Evolutionary conservation across 2,888 invertebrate genomes (phyloP).

Genomic region (Exocentrus adspersus): DNA sequence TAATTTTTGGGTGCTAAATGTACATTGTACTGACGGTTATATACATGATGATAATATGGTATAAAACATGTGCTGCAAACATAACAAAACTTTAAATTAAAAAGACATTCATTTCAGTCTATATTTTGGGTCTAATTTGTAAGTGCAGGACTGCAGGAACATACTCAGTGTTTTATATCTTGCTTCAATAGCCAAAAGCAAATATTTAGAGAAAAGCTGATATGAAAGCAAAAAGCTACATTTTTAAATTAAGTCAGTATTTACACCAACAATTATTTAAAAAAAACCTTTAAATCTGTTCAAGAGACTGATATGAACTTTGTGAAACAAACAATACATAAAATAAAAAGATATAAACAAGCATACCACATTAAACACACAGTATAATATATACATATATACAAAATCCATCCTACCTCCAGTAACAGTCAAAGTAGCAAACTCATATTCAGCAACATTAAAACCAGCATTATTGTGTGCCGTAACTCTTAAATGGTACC

Average conservation of each 20-base stretch:
- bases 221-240: too few relatives aligned
- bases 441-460: constrained; percentile 94
- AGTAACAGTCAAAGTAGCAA: constrained; percentile 91
- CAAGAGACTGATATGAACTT: constrained; percentile 17
- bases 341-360: constrained; percentile 20
- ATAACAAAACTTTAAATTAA: constrained; percentile 29
- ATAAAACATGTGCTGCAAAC: constrained; percentile 52
- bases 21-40: constrained; percentile 27
- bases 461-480: constrained; percentile 97
- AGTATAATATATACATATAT: constrained; percentile 31
- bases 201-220: too few relatives aligned
- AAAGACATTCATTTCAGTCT: constrained; percentile 35
- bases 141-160: too few relatives aligned
- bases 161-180: too few relatives aligned
- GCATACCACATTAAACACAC: constrained; percentile 29
- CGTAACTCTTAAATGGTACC: constrained; percentile 92
- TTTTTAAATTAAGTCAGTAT: background rate
- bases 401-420: constrained; percentile 76
- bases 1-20: constrained; percentile 24
- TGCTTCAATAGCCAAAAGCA: too few relatives aligned
- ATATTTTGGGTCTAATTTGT: too few relatives aligned
- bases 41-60: constrained; percentile 45
- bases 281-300: too few relatives aligned
- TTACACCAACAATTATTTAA: background rate
- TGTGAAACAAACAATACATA: constrained; percentile 13